phyloP scores from a whole-genome alignment of 2,797 vertebrate species.

The Botia almorhae region DNA sequence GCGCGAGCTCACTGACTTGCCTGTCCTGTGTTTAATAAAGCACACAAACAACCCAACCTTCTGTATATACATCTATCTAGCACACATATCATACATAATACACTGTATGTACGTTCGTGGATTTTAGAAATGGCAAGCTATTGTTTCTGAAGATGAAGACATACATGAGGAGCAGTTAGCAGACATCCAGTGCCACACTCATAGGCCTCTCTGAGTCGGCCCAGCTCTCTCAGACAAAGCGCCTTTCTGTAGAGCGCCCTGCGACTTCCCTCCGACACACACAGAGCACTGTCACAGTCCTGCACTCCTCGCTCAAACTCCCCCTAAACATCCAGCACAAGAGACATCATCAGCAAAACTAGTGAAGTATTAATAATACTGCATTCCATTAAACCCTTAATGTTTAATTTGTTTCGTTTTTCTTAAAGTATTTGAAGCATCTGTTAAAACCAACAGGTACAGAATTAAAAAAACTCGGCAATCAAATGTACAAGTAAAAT shows the following conservation, averaged over 20 bases:
- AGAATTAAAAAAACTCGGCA: too few relatives aligned
- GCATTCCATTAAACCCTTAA: neutral
- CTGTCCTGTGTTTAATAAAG: conserved; percentile 80
- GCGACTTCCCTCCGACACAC: conserved; percentile 84
- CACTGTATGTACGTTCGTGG: too few relatives aligned
- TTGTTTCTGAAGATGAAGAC: conserved; percentile 31
- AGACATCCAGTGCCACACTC: conserved; percentile 94
- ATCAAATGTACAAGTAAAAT: too few relatives aligned
- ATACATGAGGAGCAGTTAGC: conserved; percentile 91
- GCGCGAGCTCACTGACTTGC: conserved; percentile 91
- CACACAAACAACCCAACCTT: conserved; percentile 11
- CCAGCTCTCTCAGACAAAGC: conserved; percentile 87
- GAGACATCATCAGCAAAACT: neutral
- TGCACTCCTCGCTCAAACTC: conserved; percentile 90
- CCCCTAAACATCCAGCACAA: conserved; percentile 73
- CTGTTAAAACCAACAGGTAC: neutral
- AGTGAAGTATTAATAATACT: neutral
- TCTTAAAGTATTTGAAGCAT: neutral
- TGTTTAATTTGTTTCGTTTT: too few relatives aligned
- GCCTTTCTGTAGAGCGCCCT: conserved; percentile 93
- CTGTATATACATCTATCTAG: neutral
- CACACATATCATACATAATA: neutral
- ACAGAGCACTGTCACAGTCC: conserved; percentile 89
- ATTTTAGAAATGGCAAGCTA: neutral
- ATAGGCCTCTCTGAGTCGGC: conserved; percentile 92